These are phyloP conservation scores for Alviniconcha marisindica DNA, from an alignment of 1,140 invertebrate species.

Conservation along the genomic window DNA sequence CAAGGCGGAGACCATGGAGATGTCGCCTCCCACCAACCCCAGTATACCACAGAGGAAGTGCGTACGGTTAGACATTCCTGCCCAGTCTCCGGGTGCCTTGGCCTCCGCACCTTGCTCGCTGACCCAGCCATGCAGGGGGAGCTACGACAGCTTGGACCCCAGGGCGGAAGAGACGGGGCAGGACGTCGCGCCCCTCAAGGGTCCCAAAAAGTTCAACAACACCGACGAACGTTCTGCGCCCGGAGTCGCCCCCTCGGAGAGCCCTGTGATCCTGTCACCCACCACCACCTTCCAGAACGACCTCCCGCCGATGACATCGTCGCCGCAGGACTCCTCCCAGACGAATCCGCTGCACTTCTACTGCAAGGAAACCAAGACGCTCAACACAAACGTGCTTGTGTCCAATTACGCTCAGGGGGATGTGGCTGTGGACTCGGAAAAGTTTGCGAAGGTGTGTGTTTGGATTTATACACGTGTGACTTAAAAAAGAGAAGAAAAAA, in stretches of 20 bases:
- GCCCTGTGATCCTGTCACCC: neutral
- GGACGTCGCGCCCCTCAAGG: neutral
- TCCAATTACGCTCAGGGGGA: conserved; percentile 75
- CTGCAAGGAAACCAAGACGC: conserved; percentile 82
- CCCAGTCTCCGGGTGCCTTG: neutral
- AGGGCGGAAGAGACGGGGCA: neutral
- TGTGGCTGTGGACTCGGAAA: conserved; percentile 80
- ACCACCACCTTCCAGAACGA: neutral
- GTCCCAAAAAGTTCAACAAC: conserved; percentile 21
- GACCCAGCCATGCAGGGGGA: neutral
- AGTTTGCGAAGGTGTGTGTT: conserved; percentile 78
- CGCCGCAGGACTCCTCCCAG: neutral
- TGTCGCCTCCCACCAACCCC: neutral
- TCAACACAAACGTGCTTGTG: conserved; percentile 82
- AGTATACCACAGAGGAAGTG: neutral
- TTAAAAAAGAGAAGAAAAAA: no score
- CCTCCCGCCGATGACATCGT: neutral
- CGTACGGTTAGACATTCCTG: neutral
- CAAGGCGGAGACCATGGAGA: conserved; percentile 9
- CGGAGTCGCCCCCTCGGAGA: neutral
- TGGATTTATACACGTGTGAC: neutral
- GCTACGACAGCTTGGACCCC: neutral
- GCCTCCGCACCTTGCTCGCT: neutral
- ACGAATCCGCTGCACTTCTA: conserved; percentile 76
- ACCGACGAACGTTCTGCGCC: neutral